Conservation (phyloP, 2,888 invertebrate genomes). For the Dryadula phaetusa region DNA sequence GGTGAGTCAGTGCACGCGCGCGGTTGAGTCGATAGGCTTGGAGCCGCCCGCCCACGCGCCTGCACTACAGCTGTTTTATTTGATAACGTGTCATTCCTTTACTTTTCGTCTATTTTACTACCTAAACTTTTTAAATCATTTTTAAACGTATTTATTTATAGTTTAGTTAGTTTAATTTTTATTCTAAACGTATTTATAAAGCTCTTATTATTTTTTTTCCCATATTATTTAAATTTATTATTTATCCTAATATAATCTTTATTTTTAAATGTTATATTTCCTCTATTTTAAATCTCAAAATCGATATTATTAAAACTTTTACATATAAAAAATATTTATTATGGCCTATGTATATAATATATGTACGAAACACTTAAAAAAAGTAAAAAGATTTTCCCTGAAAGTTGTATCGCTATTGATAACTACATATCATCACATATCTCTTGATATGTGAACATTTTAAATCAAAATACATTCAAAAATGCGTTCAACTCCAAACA, state of each 20-base stretch:
- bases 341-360: background rate
- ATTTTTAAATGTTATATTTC: background rate
- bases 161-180: slow-evolving; percentile 21
- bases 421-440: slow-evolving; percentile 7
- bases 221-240: background rate
- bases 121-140: slow-evolving; percentile 37
- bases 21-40: slow-evolving; percentile 69
- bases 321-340: background rate
- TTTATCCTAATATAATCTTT: background rate
- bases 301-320: too few species aligned
- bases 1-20: slow-evolving; percentile 74
- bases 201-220: background rate
- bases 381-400: background rate
- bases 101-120: slow-evolving; percentile 38
- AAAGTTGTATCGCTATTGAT: background rate
- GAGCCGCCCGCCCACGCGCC: slow-evolving; percentile 71
- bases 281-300: background rate
- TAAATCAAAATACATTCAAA: slow-evolving; percentile 41
- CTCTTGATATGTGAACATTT: slow-evolving; percentile 28
- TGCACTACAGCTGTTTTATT: slow-evolving; percentile 79
- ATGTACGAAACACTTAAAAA: slow-evolving; percentile 1
- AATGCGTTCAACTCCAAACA: slow-evolving; percentile 46
- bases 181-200: background rate
- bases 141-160: too few species aligned
- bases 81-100: slow-evolving; percentile 63